Evolutionary conservation across 1,140 invertebrate genomes (phyloP).

Genomic region (Agrypnia vestita): DNA sequence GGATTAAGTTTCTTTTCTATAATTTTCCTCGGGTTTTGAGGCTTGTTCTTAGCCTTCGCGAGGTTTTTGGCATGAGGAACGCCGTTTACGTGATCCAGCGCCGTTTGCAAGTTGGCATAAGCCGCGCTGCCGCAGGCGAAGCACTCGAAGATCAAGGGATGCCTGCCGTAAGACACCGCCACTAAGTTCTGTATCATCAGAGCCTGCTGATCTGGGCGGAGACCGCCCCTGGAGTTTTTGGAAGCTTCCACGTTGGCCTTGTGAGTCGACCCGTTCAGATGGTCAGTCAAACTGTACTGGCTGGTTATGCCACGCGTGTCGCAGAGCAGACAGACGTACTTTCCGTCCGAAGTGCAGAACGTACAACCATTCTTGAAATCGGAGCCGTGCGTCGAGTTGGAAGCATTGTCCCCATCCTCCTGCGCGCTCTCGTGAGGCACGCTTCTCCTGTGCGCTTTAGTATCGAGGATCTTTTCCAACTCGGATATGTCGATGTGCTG

Average conservation of each 20-base stretch:
- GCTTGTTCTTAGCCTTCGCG: not conserved
- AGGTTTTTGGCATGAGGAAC: not conserved
- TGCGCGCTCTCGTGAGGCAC: not conserved
- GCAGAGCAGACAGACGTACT: slow-evolving; percentile 28
- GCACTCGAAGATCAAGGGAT: slow-evolving; percentile 30
- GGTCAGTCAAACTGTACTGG: not conserved
- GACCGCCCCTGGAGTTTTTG: not conserved
- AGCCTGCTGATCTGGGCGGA: slow-evolving; percentile 23
- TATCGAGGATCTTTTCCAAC: slow-evolving; percentile 40
- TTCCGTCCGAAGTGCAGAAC: slow-evolving; percentile 16
- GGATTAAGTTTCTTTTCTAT: slow-evolving; percentile 3
- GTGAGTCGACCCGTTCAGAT: not conserved
- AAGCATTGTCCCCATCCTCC: not conserved
- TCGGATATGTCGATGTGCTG: slow-evolving; percentile 37
- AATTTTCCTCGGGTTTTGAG: not conserved
- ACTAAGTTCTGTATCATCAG: not conserved
- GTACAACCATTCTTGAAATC: not conserved
- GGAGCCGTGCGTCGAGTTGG: not conserved
- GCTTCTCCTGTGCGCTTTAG: not conserved
- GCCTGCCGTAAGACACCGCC: not conserved
- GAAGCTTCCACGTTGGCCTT: not conserved
- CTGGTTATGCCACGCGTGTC: not conserved
- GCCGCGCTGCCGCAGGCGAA: not conserved
- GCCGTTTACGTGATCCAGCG: slow-evolving; percentile 7
- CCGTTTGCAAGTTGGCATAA: not conserved